phyloP scores from a whole-genome alignment of 2,888 invertebrate species.

The Drosophila mimetica region DNA sequence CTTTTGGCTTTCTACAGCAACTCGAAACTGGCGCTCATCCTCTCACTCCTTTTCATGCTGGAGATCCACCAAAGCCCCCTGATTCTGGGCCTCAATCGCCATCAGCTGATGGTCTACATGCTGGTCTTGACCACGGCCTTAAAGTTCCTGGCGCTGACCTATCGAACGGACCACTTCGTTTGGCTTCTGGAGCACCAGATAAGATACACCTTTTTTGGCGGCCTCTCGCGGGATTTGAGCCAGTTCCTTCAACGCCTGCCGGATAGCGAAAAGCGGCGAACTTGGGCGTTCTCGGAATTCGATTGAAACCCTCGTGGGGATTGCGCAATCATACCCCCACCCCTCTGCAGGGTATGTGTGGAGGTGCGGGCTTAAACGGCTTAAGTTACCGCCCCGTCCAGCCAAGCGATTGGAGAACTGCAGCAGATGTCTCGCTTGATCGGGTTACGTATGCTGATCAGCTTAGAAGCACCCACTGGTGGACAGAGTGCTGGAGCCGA shows the following conservation, averaged over 20 bases:
- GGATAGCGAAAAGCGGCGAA: not conserved
- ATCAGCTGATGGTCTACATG: conserved; percentile 44
- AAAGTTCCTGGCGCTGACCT: conserved; percentile 47
- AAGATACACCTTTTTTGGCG: conserved; percentile 62
- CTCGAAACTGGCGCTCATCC: conserved; percentile 59
- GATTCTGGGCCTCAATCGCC: conserved; percentile 29
- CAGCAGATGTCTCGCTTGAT: conserved; percentile 61
- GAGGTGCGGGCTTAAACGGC: conserved; percentile 41
- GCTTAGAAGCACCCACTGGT: conserved; percentile 46
- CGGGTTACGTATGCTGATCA: conserved; percentile 54
- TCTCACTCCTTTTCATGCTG: conserved; percentile 48
- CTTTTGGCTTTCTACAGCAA: conserved; percentile 36
- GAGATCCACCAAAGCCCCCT: conserved; percentile 39
- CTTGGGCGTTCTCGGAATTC: conserved; percentile 42
- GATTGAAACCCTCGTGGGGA: conserved; percentile 47
- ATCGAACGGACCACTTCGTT: conserved; percentile 53
- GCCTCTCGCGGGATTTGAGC: conserved; percentile 53
- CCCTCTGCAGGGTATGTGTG: no score
- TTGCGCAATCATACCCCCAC: conserved; percentile 12
- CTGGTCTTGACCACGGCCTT: conserved; percentile 46
- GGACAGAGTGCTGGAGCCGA: conserved; percentile 4
- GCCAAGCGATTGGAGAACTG: conserved; percentile 31
- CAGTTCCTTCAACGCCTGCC: conserved; percentile 43
- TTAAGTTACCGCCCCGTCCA: conserved; percentile 45
- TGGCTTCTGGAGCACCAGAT: conserved; percentile 58